Evolutionary conservation across 1,140 invertebrate genomes (phyloP).

Genomic region (Sycophaga agraensis): DNA sequence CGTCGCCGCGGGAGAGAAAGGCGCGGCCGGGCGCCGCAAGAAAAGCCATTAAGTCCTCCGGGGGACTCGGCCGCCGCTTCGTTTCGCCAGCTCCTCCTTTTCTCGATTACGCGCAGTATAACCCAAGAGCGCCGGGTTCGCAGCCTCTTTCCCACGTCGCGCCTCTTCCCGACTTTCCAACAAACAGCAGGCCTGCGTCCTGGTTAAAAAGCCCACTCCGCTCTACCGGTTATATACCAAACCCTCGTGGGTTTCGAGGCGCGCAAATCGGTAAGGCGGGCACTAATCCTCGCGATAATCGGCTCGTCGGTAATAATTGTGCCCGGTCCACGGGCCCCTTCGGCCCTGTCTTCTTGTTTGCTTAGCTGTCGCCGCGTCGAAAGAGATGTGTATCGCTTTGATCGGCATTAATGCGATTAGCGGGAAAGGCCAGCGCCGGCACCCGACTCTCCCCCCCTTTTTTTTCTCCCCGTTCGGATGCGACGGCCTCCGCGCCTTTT

Average conservation of each 20-base stretch:
- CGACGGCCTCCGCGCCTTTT: background rate
- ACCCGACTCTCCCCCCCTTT: background rate
- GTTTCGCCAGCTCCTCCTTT: conserved; percentile 25
- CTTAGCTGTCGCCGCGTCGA: conserved; percentile 1
- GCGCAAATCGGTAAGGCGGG: no score
- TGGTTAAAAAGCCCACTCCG: no score
- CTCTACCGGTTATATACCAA: no score
- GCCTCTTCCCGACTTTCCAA: background rate
- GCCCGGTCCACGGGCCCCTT: no score
- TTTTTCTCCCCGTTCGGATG: background rate
- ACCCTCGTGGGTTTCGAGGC: no score
- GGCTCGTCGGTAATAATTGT: no score
- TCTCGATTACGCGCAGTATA: conserved; percentile 10
- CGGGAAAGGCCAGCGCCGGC: background rate
- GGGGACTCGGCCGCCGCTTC: background rate
- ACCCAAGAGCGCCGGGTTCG: background rate
- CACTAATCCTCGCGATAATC: no score
- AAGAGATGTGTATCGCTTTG: conserved; percentile 18
- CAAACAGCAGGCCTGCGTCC: background rate
- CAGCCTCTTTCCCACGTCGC: conserved; percentile 15
- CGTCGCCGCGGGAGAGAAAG: no score
- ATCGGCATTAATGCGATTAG: conserved; percentile 26
- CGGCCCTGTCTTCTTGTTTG: no score
- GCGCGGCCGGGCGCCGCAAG: no score
- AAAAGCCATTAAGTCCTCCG: no score